Evolutionary conservation across 2,888 invertebrate species (phyloP).

Genomic region (Amblyjoppa fuscipennis): DNA sequence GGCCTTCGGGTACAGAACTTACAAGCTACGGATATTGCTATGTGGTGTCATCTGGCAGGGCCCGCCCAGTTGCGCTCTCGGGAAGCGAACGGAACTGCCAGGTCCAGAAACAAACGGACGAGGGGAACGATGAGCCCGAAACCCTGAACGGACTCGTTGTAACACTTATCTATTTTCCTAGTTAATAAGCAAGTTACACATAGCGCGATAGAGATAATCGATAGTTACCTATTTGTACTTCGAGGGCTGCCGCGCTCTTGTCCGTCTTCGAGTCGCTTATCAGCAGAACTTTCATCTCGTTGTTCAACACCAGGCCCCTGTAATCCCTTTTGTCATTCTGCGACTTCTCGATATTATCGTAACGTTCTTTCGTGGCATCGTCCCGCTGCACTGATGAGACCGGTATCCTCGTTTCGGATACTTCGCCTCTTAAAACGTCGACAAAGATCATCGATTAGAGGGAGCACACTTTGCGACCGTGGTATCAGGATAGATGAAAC

Average conservation of each 20-base stretch:
- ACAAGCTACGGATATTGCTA: no score
- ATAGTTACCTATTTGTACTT: conserved; percentile 93
- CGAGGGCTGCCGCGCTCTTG: conserved; percentile 96
- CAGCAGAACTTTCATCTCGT: conserved; percentile 95
- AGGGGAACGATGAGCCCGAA: no score
- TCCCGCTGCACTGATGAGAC: conserved; percentile 52
- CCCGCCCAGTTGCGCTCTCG: no score
- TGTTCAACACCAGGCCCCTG: conserved; percentile 93
- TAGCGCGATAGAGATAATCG: neutral
- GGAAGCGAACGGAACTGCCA: no score
- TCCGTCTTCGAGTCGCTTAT: conserved; percentile 97
- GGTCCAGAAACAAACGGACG: no score
- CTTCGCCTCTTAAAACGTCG: conserved; percentile 68
- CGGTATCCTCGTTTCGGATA: conserved; percentile 66
- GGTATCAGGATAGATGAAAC: no score
- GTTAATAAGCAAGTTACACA: no score
- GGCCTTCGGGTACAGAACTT: no score
- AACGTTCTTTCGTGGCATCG: conserved; percentile 84
- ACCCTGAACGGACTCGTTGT: neutral
- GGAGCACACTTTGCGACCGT: neutral
- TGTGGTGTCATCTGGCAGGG: no score
- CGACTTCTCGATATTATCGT: conserved; percentile 92
- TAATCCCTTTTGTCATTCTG: conserved; percentile 94
- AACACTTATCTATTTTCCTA: neutral
- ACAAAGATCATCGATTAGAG: neutral